phyloP scores from a whole-genome alignment of 1,140 invertebrate species.

The Lepidurus couesii region DNA sequence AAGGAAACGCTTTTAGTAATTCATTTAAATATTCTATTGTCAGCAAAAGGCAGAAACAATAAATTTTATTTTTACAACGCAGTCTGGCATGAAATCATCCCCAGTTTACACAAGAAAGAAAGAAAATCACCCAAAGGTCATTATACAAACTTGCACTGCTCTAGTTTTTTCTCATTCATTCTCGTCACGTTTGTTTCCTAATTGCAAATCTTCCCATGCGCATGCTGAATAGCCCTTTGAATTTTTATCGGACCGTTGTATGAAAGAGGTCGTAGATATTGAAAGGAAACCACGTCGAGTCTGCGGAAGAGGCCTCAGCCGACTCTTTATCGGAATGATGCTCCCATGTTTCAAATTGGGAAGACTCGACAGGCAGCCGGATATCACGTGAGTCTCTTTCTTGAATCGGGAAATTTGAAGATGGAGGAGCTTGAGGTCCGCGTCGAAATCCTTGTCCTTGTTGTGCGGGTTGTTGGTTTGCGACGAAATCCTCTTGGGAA shows the following conservation, averaged over 20 bases:
- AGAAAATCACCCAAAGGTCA: background rate
- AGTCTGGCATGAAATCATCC: background rate
- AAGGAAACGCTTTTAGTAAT: background rate
- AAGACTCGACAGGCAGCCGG: background rate
- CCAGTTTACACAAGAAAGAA: background rate
- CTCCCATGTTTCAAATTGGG: background rate
- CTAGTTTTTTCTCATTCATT: constrained; percentile 11
- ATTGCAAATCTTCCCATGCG: background rate
- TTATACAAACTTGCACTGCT: background rate
- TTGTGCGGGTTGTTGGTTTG: background rate
- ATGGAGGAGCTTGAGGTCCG: constrained; percentile 1
- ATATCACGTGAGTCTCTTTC: constrained; percentile 2
- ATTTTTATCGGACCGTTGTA: background rate
- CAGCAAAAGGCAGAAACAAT: background rate
- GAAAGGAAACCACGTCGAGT: background rate
- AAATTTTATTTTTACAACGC: background rate
- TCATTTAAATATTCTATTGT: constrained; percentile 2
- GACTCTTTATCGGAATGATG: background rate
- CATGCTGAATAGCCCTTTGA: background rate
- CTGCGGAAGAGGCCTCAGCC: background rate
- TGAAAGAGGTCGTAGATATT: background rate
- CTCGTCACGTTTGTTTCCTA: background rate
- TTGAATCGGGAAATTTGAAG: background rate
- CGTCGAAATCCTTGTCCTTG: constrained; percentile 22
- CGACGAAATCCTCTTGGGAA: background rate